phyloP scores from a whole-genome alignment of 2,888 invertebrate genomes.

The Actias luna region DNA sequence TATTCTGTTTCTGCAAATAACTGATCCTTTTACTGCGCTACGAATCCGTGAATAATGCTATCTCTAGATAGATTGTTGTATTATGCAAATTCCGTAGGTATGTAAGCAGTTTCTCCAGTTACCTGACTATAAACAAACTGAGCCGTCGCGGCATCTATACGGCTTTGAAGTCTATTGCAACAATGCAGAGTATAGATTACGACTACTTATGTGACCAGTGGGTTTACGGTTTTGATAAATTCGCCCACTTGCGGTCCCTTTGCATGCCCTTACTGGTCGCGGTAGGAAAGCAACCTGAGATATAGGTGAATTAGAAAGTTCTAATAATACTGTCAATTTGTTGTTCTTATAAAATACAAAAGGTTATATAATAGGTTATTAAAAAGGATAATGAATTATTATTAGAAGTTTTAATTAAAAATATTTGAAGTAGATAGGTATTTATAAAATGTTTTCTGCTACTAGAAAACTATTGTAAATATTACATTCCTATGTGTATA shows the following conservation, averaged over 20 bases:
- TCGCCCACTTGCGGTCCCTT: slow-evolving; percentile 8
- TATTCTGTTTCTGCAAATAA: background rate
- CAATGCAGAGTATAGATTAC: background rate
- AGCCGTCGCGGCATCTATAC: background rate
- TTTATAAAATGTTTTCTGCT: too few relatives aligned
- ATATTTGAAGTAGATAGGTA: too few relatives aligned
- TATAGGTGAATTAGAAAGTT: slow-evolving; percentile 8
- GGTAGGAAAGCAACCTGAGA: slow-evolving; percentile 6
- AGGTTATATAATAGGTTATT: background rate
- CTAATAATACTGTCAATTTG: background rate
- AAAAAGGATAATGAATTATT: too few relatives aligned
- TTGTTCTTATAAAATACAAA: background rate
- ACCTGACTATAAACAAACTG: slow-evolving; percentile 42
- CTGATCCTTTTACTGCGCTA: slow-evolving; percentile 14
- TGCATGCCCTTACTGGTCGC: slow-evolving; percentile 5
- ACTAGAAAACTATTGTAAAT: too few relatives aligned
- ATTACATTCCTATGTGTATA: too few relatives aligned
- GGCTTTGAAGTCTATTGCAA: slow-evolving; percentile 4
- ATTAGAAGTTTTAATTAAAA: too few relatives aligned
- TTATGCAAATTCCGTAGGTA: slow-evolving; percentile 43
- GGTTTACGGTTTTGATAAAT: slow-evolving; percentile 10
- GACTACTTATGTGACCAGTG: slow-evolving; percentile 1
- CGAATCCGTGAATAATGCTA: slow-evolving; percentile 12
- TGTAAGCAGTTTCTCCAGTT: slow-evolving; percentile 45
- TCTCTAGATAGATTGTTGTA: slow-evolving; percentile 9